Conservation (phyloP, 1,140 invertebrate genomes). For the Drosophila lacteicornis region DNA sequence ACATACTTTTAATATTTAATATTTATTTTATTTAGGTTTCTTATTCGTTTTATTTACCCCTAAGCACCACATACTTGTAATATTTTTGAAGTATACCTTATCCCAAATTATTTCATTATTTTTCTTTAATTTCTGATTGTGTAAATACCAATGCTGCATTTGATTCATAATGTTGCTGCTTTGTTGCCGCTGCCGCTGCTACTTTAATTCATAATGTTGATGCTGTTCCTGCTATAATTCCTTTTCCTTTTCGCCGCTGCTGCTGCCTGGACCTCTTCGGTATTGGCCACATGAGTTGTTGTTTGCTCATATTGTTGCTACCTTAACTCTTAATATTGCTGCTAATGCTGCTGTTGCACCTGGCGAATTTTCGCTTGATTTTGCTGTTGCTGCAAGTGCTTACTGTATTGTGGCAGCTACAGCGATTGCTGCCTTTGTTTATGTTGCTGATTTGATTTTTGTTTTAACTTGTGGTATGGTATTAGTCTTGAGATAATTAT, state of each 20-base stretch:
- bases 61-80: too few relatives aligned
- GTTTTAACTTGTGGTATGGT: neutral
- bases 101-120: neutral
- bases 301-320: slow-evolving; percentile 7
- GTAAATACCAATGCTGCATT: slow-evolving; percentile 24
- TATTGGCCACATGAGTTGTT: slow-evolving; percentile 13
- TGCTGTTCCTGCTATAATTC: slow-evolving; percentile 6
- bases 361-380: slow-evolving; percentile 19
- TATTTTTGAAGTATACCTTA: too few relatives aligned
- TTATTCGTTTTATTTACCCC: too few relatives aligned
- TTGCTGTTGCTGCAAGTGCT: slow-evolving; percentile 2
- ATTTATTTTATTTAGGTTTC: too few relatives aligned
- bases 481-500: too few relatives aligned
- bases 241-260: slow-evolving; percentile 9
- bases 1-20: too few relatives aligned
- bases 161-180: slow-evolving; percentile 36
- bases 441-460: slow-evolving; percentile 21
- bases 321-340: slow-evolving; percentile 35
- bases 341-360: slow-evolving; percentile 31
- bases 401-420: neutral
- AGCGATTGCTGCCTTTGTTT: slow-evolving; percentile 5
- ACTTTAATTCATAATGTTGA: slow-evolving; percentile 26
- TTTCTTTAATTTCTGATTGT: neutral
- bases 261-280: slow-evolving; percentile 3
- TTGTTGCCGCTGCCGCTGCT: slow-evolving; percentile 1